These are phyloP conservation scores for Pelobates cultripes DNA, from an alignment of 2,797 vertebrate species.

Conservation along the genomic window DNA sequence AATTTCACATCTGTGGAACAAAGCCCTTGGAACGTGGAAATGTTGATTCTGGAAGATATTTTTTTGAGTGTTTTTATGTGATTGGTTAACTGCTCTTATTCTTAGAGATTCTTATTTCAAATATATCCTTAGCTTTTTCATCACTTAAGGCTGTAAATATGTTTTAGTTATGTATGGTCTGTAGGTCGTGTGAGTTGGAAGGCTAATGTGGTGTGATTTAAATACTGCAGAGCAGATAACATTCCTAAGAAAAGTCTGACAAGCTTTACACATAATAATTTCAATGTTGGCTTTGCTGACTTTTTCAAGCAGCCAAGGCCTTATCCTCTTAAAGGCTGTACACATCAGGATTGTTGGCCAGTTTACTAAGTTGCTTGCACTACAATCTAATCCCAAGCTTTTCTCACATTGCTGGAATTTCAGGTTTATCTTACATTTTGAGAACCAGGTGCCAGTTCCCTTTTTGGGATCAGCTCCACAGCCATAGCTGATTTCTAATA, in stretches of 20 bases:
- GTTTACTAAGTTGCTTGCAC: slow-evolving; percentile 67
- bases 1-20: slow-evolving; percentile 56
- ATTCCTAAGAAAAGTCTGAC: slow-evolving; percentile 66
- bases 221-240: slow-evolving; percentile 67
- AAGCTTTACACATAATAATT: slow-evolving; percentile 70
- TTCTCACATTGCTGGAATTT: slow-evolving; percentile 55
- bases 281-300: slow-evolving; percentile 64
- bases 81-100: slow-evolving; percentile 55
- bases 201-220: slow-evolving; percentile 69
- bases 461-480: slow-evolving; percentile 34
- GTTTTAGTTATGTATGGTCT: slow-evolving; percentile 64
- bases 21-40: slow-evolving; percentile 30
- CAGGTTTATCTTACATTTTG: slow-evolving; percentile 60
- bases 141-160: slow-evolving; percentile 63
- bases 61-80: slow-evolving; percentile 48
- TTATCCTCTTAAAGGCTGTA: slow-evolving; percentile 62
- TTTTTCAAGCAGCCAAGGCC: slow-evolving; percentile 59
- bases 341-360: slow-evolving; percentile 62
- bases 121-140: slow-evolving; percentile 56
- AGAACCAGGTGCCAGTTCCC: slow-evolving; percentile 54
- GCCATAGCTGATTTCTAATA: background rate
- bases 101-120: slow-evolving; percentile 39
- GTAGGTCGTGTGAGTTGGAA: slow-evolving; percentile 58
- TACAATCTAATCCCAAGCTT: slow-evolving; percentile 62
- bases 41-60: slow-evolving; percentile 20